These are phyloP conservation scores for Tetraodon nigroviridis DNA, from an alignment of 2,113 vertebrate genomes.

Conservation along the genomic window DNA sequence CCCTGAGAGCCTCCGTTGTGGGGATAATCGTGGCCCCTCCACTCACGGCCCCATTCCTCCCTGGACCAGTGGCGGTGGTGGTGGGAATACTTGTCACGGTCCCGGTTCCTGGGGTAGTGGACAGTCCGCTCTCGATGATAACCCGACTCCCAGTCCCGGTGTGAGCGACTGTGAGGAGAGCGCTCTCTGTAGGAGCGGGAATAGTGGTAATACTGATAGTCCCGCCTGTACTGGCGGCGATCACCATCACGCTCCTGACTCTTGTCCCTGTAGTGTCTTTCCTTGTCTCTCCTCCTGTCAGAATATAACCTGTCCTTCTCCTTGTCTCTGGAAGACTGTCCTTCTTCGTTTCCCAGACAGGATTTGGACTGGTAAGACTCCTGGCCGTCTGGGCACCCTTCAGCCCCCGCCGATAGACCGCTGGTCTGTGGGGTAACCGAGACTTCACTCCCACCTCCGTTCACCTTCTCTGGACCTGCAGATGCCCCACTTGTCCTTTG, in stretches of 20 bases:
- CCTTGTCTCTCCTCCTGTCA: conserved; percentile 44
- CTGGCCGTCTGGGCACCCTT: conserved; percentile 32
- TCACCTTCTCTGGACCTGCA: conserved; percentile 15
- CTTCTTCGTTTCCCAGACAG: conserved; percentile 29
- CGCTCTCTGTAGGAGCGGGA: conserved; percentile 67
- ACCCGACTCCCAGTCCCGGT: conserved; percentile 65
- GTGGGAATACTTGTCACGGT: conserved; percentile 59
- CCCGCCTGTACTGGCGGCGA: conserved; percentile 60
- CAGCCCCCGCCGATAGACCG: conserved; percentile 12
- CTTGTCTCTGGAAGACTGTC: conserved; percentile 28
- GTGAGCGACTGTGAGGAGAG: conserved; percentile 68
- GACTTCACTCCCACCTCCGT: conserved; percentile 12
- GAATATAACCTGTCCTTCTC: conserved; percentile 35
- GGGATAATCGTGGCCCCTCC: conserved; percentile 34
- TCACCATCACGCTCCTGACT: conserved; percentile 67
- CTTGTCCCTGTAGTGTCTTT: conserved; percentile 54
- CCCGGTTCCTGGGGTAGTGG: conserved; percentile 64
- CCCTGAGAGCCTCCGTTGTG: conserved; percentile 52
- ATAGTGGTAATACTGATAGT: conserved; percentile 55
- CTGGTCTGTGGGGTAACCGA: conserved; percentile 19
- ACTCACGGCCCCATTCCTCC: conserved; percentile 65
- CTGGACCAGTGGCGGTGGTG: conserved; percentile 45
- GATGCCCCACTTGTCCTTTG: conserved; percentile 18
- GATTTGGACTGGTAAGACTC: conserved; percentile 37
- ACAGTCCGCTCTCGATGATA: conserved; percentile 62